Base-by-base conservation (phyloP, 2,797 vertebrate species). In the Sebastes steindachneri region DNA sequence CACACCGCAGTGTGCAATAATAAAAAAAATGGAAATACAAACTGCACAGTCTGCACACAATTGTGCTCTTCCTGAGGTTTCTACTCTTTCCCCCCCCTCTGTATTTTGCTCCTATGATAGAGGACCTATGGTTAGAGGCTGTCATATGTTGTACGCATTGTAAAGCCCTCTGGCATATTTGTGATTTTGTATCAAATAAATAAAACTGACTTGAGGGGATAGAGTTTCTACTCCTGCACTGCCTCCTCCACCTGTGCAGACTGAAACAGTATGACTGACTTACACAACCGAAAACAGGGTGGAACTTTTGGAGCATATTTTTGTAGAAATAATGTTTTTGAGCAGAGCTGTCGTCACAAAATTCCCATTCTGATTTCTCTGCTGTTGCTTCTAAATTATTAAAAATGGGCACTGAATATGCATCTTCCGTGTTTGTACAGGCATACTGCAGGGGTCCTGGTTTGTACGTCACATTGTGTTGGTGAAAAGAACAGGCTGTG, bases 401-500 rank as follows among this genome's bases (percentile, higher is more conserved):
- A 45, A 60, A 69, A 78, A 33, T 31, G 4, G 23, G 37, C 67
- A 57, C 17, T 17, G 37, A 66, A 68, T 73, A 64, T 67, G 60
- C 19, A 55, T 70, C 53, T 59, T 60, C 45, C n/a, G 37, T 53
- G 60, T 70, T 37, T 25, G 74, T 55, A 25, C 70, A 75, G 68
- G 15, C 29, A 25, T 68, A 64, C 75, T 73, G 78, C 79, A 75
- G 77, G 73, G 74, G 68, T 78, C 67, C 67, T 80, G 69, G 75
- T 71, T 79, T 66, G 54, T 54, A 83, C 31, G 23, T 77, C 76
- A 83, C 51, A 73, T 10, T 35, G 26, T 54, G 58, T 21, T 53
- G 26, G 54, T 71, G 67, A 73, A 79, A 74, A 67, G 57, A 80
- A 83, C 76, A 71, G 54, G 45, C 76, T 74, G 80, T 86, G 71